Evolutionary conservation across 2,797 vertebrate species (phyloP), one percentile per base, ranked within the genome.

Genomic region (Heliangelus exortis): DNA sequence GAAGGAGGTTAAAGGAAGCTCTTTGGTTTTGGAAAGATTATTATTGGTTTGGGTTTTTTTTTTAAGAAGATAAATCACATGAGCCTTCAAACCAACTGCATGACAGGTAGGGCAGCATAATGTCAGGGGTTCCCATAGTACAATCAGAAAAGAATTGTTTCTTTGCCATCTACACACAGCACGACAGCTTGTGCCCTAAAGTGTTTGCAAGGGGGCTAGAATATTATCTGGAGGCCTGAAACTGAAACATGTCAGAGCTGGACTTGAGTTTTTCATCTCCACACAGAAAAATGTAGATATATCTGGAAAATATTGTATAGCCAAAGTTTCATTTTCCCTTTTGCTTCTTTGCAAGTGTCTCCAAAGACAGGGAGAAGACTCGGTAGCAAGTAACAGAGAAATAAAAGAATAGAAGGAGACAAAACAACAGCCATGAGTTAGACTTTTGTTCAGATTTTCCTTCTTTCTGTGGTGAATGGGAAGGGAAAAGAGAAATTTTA

Each of bases 1-100:
- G 93, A 68, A 61, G 50, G 61, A 59, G 77, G 23, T 84, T 89
- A 94, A 90, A 93, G 14, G n/a, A 94, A 92, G 57, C 15, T 59
- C 20, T 65, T 76, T 73, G 17, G 1, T 48, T 84, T 59, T 25
- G 18, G 10, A 54, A 81, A 72, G 1, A 45, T 15, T 23, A 4
- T 13, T 34, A 3, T 28, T 51, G 4, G 5, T 17, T 21, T 47
- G 43, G 20, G 39, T 41, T 41, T 41, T 41, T 41, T 41, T 51
- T 55, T 67, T 13, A 2, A 33, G 3, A 65, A 54, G 36, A 11
- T 28, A 83, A 85, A 80, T 90, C 43, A 54, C n/a, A 45, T 3
- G 7, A 41, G n/a, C 77, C 9, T 78, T 62, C 69, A 79, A 48
- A 65, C 4, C 36, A 78, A 39, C 67, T 61, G 12, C 6, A 2